Percentiles rank a stretch among this genome's conserved stretches.
Evolutionary conservation across 2,113 vertebrate genomes (phyloP).

Genomic region (Tupaia chinensis): DNA sequence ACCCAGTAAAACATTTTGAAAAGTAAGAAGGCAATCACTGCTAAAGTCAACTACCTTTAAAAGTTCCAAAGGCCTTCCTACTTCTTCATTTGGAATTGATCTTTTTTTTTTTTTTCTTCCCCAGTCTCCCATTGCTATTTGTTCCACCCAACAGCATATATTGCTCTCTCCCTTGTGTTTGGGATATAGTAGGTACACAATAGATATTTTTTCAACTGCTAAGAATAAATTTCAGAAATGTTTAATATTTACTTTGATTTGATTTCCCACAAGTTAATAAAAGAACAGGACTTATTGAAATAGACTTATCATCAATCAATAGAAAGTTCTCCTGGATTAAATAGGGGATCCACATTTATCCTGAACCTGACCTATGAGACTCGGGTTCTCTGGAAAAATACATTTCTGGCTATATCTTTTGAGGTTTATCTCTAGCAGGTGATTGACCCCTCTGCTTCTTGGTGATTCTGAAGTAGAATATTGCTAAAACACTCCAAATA

Average conservation of each 20-base stretch:
- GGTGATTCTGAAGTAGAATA: not conserved
- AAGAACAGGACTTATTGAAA: not conserved
- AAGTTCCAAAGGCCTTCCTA: not conserved
- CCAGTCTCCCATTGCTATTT: not conserved
- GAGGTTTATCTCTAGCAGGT: not conserved
- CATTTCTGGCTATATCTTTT: not conserved
- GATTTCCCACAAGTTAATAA: not conserved
- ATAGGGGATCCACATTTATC: not conserved
- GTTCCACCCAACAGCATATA: not conserved
- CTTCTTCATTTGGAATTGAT: not conserved
- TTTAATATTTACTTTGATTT: not conserved
- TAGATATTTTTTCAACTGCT: conserved; percentile 11
- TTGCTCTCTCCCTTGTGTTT: not conserved
- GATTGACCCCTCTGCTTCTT: not conserved
- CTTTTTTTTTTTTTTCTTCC: not conserved
- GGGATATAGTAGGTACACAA: not conserved
- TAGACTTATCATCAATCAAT: not conserved
- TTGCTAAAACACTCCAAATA: not conserved
- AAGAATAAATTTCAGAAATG: not conserved
- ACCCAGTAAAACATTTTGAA: not conserved
- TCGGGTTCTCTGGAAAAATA: not conserved
- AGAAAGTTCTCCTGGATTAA: not conserved
- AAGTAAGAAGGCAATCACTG: not conserved
- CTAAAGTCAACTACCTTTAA: not conserved
- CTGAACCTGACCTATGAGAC: not conserved